phyloP scores from a whole-genome alignment of 1,140 invertebrate genomes.

The Eriosoma lanigerum region DNA sequence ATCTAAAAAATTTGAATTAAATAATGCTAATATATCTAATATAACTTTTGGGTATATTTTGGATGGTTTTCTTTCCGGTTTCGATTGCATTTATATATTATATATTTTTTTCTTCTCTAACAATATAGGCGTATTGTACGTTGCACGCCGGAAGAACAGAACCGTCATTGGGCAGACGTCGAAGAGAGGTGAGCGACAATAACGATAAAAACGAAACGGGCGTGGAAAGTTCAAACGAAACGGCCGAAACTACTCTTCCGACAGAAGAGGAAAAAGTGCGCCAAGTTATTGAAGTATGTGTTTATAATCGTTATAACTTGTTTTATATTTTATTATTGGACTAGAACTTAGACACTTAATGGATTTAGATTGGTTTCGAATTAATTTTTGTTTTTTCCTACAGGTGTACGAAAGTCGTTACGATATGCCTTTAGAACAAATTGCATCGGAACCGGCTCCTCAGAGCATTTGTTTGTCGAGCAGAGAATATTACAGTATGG shows the following conservation, averaged over 20 bases:
- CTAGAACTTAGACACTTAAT: too few species aligned
- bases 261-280: slow-evolving; percentile 71
- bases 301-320: background rate
- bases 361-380: too few species aligned
- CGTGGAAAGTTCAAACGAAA: background rate
- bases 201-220: slow-evolving; percentile 29
- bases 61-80: too few species aligned
- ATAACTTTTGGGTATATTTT: too few species aligned
- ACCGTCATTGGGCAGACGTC: slow-evolving; percentile 74
- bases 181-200: slow-evolving; percentile 60
- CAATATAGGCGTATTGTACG: slow-evolving; percentile 71
- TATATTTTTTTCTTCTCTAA: too few species aligned
- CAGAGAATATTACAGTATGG: slow-evolving; percentile 74
- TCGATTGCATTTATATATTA: too few species aligned
- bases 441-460: slow-evolving; percentile 60
- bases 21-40: too few species aligned
- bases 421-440: slow-evolving; percentile 68
- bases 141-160: slow-evolving; percentile 73
- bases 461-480: slow-evolving; percentile 72
- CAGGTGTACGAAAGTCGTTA: slow-evolving; percentile 71
- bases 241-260: background rate
- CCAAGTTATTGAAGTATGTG: slow-evolving; percentile 79
- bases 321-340: too few species aligned
- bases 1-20: too few species aligned
- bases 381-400: background rate